Evolutionary conservation across 2,888 invertebrate species (phyloP).

Genomic region (Amiota communis): DNA sequence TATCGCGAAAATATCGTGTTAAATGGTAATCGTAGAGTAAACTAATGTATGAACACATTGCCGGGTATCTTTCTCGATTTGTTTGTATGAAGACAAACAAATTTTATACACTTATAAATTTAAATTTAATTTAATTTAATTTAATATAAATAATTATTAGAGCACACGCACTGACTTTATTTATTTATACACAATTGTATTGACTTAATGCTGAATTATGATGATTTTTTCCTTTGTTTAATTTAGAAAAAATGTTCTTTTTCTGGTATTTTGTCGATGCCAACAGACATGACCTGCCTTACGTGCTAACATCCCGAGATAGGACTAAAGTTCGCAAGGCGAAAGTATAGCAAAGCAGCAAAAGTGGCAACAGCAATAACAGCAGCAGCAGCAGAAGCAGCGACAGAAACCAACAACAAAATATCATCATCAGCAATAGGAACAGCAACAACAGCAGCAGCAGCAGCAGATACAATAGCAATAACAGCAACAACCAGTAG

Average conservation of each 20-base stretch:
- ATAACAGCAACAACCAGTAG: neutral
- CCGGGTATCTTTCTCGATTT: conserved; percentile 35
- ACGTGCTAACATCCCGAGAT: conserved; percentile 74
- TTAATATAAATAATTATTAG: neutral
- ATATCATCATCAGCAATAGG: conserved; percentile 16
- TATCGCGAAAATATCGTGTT: conserved; percentile 71
- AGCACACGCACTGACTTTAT: neutral
- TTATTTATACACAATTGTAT: conserved; percentile 19
- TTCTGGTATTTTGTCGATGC: conserved; percentile 56
- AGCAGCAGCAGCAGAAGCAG: conserved; percentile 18
- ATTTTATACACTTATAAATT: conserved; percentile 10
- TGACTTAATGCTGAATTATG: conserved; percentile 28
- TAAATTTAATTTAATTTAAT: neutral
- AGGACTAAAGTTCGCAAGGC: conserved; percentile 70
- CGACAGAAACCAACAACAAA: conserved; percentile 8
- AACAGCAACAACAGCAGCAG: conserved; percentile 6
- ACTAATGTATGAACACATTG: conserved; percentile 68
- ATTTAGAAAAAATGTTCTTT: conserved; percentile 45
- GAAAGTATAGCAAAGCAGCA: conserved; percentile 45
- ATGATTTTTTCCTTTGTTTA: conserved; percentile 46
- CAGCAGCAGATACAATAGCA: conserved; percentile 11
- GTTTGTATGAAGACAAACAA: neutral
- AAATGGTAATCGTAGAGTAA: conserved; percentile 57
- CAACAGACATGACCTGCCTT: conserved; percentile 73
- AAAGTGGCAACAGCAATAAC: conserved; percentile 28